A percentile compares a stretch with the other conserved stretches of the same genome.
phyloP scores from a whole-genome alignment of 2,888 invertebrate genomes.

The Lepidochitona cinerea region DNA sequence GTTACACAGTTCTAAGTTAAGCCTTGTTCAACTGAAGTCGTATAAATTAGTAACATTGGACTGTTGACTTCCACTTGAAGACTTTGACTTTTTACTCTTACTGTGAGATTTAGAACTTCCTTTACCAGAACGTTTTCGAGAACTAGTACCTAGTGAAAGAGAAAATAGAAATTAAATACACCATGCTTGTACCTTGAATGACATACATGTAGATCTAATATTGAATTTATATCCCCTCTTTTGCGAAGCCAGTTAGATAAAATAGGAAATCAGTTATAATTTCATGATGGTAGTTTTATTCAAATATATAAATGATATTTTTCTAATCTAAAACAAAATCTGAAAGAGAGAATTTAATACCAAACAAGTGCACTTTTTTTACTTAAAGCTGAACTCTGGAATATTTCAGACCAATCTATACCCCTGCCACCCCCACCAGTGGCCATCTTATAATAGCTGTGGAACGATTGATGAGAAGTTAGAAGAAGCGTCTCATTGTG shows the following conservation, averaged over 20 bases:
- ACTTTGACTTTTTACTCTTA: not conserved
- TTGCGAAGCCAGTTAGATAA: not conserved
- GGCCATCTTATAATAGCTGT: no score
- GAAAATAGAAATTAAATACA: not conserved
- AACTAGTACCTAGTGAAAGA: not conserved
- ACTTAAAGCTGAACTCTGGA: not conserved
- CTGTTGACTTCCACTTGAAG: not conserved
- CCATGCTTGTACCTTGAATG: not conserved
- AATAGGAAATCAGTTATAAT: no score
- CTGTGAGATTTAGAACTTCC: not conserved
- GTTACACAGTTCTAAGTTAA: not conserved
- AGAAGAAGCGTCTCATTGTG: no score
- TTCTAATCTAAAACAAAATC: no score
- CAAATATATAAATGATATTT: no score
- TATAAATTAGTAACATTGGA: not conserved
- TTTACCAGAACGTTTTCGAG: not conserved
- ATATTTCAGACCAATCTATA: not conserved
- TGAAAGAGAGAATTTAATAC: no score
- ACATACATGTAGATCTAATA: not conserved
- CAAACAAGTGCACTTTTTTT: no score
- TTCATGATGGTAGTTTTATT: no score
- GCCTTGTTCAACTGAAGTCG: not conserved
- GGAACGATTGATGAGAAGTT: no score
- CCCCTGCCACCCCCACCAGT: not conserved
- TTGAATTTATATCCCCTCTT: not conserved